phyloP scores from a whole-genome alignment of 2,888 invertebrate genomes.

The Drosophila bunnanda region DNA sequence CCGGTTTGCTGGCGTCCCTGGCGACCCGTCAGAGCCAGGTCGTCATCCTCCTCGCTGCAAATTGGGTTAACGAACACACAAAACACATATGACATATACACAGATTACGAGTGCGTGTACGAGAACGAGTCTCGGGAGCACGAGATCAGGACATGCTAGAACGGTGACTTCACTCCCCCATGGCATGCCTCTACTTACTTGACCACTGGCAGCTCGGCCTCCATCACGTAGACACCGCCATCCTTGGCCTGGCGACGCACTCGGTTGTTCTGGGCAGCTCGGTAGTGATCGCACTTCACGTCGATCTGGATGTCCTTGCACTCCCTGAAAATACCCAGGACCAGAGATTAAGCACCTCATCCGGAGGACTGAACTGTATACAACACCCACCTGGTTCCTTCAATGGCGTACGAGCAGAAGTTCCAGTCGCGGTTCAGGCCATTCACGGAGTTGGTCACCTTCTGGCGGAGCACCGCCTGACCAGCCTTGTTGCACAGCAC shows the following conservation, averaged over 20 bases:
- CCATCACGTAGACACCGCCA: slow-evolving; percentile 92
- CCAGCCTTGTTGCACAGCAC: slow-evolving; percentile 98
- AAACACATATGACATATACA: slow-evolving; percentile 64
- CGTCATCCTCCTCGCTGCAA: slow-evolving; percentile 81
- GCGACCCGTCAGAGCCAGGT: slow-evolving; percentile 85
- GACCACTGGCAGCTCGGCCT: slow-evolving; percentile 92
- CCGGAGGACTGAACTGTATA: fast-evolving
- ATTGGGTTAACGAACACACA: slow-evolving; percentile 70
- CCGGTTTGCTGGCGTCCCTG: slow-evolving; percentile 93
- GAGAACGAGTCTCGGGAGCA: slow-evolving; percentile 20
- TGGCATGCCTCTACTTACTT: slow-evolving; percentile 88
- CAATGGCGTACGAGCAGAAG: slow-evolving; percentile 95
- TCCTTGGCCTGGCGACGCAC: slow-evolving; percentile 88
- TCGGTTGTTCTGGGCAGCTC: slow-evolving; percentile 86
- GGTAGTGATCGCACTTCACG: slow-evolving; percentile 94
- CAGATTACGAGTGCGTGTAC: slow-evolving; percentile 38
- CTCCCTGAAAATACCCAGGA: slow-evolving; percentile 86
- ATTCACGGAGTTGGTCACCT: slow-evolving; percentile 94
- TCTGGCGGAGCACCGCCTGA: slow-evolving; percentile 95
- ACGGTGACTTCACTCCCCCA: neutral
- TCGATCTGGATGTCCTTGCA: slow-evolving; percentile 96
- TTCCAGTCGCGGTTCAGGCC: slow-evolving; percentile 97
- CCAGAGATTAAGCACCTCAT: neutral
- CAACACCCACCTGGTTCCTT: slow-evolving; percentile 87
- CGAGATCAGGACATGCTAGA: slow-evolving; percentile 47